These are phyloP conservation scores for Sardinella longiceps DNA, from an alignment of 2,797 vertebrate species.

Conservation along the genomic window DNA sequence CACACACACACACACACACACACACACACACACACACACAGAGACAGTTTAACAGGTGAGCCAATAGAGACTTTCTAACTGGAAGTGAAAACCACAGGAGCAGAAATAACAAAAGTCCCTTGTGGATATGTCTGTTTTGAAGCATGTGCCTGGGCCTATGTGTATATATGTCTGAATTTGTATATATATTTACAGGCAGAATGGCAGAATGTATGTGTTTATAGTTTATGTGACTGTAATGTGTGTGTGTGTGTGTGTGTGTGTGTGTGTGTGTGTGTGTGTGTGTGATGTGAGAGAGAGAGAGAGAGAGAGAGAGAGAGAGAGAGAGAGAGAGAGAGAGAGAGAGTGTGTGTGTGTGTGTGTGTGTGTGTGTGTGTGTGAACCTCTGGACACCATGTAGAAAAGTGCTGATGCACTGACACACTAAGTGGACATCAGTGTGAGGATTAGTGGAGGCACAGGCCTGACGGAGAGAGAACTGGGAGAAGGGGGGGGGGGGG, in stretches of 20 bases:
- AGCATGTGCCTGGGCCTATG: neutral
- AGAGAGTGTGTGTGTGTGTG: constrained; percentile 26
- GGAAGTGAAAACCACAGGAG: neutral
- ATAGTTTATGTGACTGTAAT: neutral
- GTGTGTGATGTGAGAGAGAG: too few relatives aligned
- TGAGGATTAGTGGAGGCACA: constrained; percentile 43
- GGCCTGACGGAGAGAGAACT: neutral
- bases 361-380: neutral
- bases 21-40: too few relatives aligned
- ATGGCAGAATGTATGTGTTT: neutral
- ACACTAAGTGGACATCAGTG: constrained; percentile 36
- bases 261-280: too few relatives aligned
- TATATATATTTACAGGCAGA: neutral
- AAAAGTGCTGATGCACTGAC: constrained; percentile 33
- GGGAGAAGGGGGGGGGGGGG: neutral
- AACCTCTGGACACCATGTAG: neutral
- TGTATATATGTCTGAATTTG: neutral
- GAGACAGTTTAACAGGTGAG: neutral
- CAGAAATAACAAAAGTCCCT: neutral
- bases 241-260: too few relatives aligned
- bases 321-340: too few relatives aligned
- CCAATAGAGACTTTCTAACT: neutral
- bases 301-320: too few relatives aligned
- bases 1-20: too few relatives aligned
- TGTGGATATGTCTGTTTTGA: neutral